These are phyloP conservation scores for Ophiothrix spiculata DNA, from an alignment of 35 echinoderm and acorn worm species.

Conservation along the genomic window DNA sequence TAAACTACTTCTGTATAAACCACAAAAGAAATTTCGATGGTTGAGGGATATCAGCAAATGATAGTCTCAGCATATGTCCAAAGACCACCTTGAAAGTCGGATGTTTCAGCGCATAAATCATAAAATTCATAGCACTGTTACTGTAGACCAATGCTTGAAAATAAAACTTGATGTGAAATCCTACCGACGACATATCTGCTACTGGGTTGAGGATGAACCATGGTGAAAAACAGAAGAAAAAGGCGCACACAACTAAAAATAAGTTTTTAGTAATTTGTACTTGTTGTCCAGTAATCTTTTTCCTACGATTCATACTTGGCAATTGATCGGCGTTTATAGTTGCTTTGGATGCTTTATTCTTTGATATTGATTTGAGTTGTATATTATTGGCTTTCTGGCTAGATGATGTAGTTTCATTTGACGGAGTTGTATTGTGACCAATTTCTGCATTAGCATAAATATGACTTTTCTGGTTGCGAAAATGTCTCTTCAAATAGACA, in stretches of 20 bases:
- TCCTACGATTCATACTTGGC: no score
- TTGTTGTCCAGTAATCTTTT: neutral
- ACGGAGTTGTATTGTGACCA: neutral
- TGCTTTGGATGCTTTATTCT: no score
- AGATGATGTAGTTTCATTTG: neutral
- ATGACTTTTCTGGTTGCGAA: neutral
- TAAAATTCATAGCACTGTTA: slow-evolving; percentile 60
- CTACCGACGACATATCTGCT: neutral
- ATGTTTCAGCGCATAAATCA: slow-evolving; percentile 73
- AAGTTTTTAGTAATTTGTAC: slow-evolving; percentile 28
- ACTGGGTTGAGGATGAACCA: neutral
- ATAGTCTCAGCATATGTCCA: slow-evolving; percentile 32
- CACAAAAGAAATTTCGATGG: neutral
- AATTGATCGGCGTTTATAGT: no score
- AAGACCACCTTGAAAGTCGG: slow-evolving; percentile 73
- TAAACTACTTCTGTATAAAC: no score
- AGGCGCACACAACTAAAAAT: slow-evolving; percentile 13
- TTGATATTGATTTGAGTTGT: neutral
- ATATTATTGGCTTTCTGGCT: neutral
- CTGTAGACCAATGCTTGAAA: neutral
- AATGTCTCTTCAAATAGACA: no score
- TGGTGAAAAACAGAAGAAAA: neutral
- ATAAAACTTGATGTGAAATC: neutral
- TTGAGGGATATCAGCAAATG: slow-evolving; percentile 50
- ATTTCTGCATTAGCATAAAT: neutral